These are phyloP conservation scores for Peromyscus maniculatus DNA, from an alignment of 2,113 vertebrate genomes.

Conservation along the genomic window DNA sequence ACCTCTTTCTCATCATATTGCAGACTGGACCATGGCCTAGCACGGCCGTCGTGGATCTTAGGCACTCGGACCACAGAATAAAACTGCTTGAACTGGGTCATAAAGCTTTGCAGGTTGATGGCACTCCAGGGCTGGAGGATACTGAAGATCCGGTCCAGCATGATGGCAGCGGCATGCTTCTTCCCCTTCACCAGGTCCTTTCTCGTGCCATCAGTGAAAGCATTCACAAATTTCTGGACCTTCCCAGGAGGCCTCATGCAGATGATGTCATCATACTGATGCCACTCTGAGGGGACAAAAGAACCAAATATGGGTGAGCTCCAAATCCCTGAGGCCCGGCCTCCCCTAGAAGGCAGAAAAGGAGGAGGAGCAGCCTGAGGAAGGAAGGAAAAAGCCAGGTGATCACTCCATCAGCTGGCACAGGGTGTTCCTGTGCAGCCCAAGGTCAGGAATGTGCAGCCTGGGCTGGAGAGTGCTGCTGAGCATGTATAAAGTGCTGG, in stretches of 20 bases:
- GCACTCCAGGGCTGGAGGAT: constrained; percentile 88
- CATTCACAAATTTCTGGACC: rapidly evolving
- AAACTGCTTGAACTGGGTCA: constrained; percentile 90
- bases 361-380: too few species aligned
- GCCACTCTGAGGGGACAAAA: constrained; percentile 89
- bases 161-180: constrained; percentile 88
- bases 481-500: neutral
- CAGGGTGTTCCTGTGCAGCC: neutral
- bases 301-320: too few species aligned
- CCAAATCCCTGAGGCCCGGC: neutral
- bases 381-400: neutral
- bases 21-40: constrained; percentile 81
- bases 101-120: constrained; percentile 88
- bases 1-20: constrained; percentile 87
- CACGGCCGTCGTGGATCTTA: constrained; percentile 71
- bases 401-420: neutral
- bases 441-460: too few species aligned
- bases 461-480: neutral
- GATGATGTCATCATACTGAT: constrained; percentile 97
- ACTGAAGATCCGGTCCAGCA: constrained; percentile 93
- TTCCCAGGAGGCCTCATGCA: constrained; percentile 76
- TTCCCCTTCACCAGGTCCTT: constrained; percentile 86
- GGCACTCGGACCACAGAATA: constrained; percentile 72
- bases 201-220: rapidly evolving
- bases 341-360: neutral